phyloP scores from a whole-genome alignment of 2,888 invertebrate genomes.

The Acanthosepion pharaonis region DNA sequence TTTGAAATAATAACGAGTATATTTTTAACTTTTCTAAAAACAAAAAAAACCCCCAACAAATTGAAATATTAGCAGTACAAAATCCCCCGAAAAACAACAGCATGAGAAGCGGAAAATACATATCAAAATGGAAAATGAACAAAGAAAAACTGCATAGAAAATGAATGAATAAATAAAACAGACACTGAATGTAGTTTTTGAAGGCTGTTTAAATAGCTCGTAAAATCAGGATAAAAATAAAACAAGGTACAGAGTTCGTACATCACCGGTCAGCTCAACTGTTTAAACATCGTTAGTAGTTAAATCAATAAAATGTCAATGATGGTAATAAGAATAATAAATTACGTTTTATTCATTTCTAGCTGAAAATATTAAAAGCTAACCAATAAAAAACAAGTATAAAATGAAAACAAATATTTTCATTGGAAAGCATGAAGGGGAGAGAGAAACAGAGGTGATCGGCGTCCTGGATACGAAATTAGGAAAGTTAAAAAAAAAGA shows the following conservation, averaged over 20 bases:
- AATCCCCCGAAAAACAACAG: too few species aligned
- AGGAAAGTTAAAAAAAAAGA: too few species aligned
- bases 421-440: neutral
- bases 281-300: neutral
- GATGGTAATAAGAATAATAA: neutral
- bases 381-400: neutral
- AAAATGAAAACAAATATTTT: neutral
- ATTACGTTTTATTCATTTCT: neutral
- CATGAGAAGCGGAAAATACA: too few species aligned
- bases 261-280: neutral
- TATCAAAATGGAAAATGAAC: too few species aligned
- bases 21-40: too few species aligned
- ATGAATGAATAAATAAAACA: neutral
- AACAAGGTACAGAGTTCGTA: neutral
- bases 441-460: neutral
- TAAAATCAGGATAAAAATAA: neutral
- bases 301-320: neutral
- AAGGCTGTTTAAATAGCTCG: neutral
- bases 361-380: neutral
- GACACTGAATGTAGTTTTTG: neutral
- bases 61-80: too few species aligned
- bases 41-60: too few species aligned
- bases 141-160: neutral
- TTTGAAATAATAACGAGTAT: too few species aligned
- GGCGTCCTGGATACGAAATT: neutral